phyloP scores from a whole-genome alignment of 2,113 vertebrate genomes.

The Zosterops lateralis region DNA sequence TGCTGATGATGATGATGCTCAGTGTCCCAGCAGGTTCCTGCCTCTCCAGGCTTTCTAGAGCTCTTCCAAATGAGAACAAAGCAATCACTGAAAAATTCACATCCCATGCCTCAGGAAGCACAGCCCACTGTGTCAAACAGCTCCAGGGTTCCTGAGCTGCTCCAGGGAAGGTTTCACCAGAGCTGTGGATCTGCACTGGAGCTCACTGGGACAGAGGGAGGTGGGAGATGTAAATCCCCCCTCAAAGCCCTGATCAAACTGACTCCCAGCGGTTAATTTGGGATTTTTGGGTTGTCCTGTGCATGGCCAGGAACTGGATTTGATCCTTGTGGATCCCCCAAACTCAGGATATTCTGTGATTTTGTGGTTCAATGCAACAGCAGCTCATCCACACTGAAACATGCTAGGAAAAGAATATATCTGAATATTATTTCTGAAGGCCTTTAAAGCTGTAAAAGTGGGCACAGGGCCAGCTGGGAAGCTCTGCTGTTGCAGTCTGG shows the following conservation, averaged over 20 bases:
- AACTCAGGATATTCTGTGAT: not conserved
- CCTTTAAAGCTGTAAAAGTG: not conserved
- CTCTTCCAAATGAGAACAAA: not conserved
- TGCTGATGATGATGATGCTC: not conserved
- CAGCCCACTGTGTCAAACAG: not conserved
- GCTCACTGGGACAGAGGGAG: not conserved
- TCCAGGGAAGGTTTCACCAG: fast-evolving
- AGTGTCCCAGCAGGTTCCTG: not conserved
- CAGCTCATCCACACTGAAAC: not conserved
- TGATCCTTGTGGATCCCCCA: not conserved
- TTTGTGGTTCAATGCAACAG: not conserved
- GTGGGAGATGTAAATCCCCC: not conserved
- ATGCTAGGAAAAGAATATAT: not conserved
- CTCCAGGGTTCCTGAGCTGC: not conserved
- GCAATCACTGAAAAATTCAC: not conserved
- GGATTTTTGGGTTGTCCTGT: not conserved
- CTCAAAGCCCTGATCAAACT: not conserved
- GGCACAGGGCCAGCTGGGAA: not conserved
- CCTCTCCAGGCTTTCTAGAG: not conserved
- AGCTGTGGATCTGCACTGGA: not conserved
- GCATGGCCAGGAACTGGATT: not conserved
- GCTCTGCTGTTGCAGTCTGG: not conserved
- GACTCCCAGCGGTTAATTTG: not conserved
- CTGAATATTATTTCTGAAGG: not conserved
- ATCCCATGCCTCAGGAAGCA: not conserved